A percentile compares a stretch with the other conserved stretches of the same genome.
Conservation (phyloP, 2,113 vertebrate genomes). For the Scomber colias region DNA sequence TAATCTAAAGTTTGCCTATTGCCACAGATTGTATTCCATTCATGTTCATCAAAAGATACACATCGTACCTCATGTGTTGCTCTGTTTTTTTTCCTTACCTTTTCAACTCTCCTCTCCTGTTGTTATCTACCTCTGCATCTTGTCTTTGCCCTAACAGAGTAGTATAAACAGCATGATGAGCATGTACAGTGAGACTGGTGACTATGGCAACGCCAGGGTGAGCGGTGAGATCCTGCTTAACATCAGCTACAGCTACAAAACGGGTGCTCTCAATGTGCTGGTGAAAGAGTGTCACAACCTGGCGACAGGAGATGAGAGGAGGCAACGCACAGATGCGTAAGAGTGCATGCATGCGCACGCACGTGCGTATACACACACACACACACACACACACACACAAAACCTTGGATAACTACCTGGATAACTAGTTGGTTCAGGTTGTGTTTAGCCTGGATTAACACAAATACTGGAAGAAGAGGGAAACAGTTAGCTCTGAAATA, state of each 20-base stretch:
- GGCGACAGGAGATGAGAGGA: slow-evolving; percentile 94
- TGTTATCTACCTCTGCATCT: neutral
- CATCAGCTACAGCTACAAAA: slow-evolving; percentile 97
- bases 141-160: slow-evolving; percentile 82
- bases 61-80: neutral
- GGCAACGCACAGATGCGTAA: slow-evolving; percentile 95
- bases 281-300: slow-evolving; percentile 95
- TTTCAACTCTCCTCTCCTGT: neutral
- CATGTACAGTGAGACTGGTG: slow-evolving; percentile 96
- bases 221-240: slow-evolving; percentile 94
- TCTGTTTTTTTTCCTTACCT: neutral
- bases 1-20: neutral
- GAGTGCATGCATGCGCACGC: slow-evolving; percentile 47
- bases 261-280: slow-evolving; percentile 92
- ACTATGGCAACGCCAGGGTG: slow-evolving; percentile 94
- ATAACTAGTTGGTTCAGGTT: neutral
- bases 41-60: neutral
- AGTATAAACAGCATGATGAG: slow-evolving; percentile 97
- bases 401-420: neutral
- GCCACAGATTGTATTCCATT: slow-evolving; percentile 23
- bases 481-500: no score
- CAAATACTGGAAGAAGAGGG: no score
- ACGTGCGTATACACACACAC: slow-evolving; percentile 2
- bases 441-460: no score
- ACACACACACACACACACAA: neutral